A percentile compares a stretch with the other conserved stretches of the same genome.
phyloP scores from a whole-genome alignment of 2,113 vertebrate genomes.

The Malurus alboscapulatus region DNA sequence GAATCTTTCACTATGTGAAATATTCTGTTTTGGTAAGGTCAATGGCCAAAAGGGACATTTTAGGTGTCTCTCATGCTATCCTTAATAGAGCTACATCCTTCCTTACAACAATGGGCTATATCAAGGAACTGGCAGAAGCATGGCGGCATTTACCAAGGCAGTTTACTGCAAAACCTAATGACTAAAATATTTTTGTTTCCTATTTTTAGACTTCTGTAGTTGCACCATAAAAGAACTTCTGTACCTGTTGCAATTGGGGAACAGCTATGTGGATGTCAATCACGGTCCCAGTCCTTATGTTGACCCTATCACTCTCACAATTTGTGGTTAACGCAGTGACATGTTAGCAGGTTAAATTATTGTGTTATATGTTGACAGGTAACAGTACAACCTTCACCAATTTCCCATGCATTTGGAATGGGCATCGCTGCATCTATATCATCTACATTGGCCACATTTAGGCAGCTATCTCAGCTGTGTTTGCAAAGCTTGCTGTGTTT shows the following conservation, averaged over 20 bases:
- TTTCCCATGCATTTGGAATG: neutral
- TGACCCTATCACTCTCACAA: neutral
- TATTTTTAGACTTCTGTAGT: neutral
- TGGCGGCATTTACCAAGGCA: neutral
- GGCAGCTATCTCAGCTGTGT: neutral
- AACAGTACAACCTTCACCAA: neutral
- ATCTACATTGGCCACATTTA: neutral
- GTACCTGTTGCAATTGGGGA: neutral
- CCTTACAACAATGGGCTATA: neutral
- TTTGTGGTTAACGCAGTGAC: neutral
- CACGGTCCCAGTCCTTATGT: neutral
- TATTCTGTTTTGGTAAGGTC: neutral
- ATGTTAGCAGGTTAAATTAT: neutral
- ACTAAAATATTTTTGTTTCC: neutral
- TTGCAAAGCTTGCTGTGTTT: neutral
- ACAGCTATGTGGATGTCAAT: neutral
- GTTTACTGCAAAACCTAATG: neutral
- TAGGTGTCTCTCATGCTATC: neutral
- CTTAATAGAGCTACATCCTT: neutral
- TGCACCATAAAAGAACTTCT: neutral
- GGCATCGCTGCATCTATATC: neutral
- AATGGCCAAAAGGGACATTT: neutral
- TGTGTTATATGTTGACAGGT: neutral
- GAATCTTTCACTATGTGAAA: neutral
- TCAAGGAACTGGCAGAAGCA: neutral